A percentile compares a stretch with the other conserved stretches of the same genome.
Evolutionary conservation across 2,797 vertebrate species (phyloP).

Genomic region (Manis crassicaudata): DNA sequence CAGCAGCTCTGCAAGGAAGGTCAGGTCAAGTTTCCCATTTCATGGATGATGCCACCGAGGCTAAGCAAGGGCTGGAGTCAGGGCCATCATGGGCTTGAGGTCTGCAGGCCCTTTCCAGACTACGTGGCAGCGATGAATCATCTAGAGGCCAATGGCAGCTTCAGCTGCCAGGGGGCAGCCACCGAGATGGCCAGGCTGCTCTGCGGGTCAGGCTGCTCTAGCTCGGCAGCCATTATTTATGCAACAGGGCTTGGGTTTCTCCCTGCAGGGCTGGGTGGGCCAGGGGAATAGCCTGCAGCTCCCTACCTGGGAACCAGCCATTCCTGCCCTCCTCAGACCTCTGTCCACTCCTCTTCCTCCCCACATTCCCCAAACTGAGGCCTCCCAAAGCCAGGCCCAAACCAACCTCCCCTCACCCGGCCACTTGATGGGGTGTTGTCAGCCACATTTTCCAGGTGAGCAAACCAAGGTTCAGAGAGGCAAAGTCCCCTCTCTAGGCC

Average conservation of each 20-base stretch:
- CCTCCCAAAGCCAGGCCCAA: neutral
- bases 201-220: neutral
- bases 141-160: neutral
- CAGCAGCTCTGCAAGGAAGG: neutral
- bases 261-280: neutral
- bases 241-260: conserved; percentile 83
- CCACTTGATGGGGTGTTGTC: neutral
- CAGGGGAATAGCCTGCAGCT: neutral
- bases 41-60: neutral
- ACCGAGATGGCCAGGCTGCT: neutral
- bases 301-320: neutral
- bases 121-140: neutral
- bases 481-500: neutral
- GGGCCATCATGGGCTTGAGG: neutral
- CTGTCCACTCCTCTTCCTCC: neutral
- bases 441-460: neutral
- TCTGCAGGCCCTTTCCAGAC: neutral
- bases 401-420: neutral
- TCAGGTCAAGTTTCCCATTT: neutral
- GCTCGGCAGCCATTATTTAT: conserved; percentile 84
- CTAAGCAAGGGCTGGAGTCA: neutral
- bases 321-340: neutral
- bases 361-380: neutral
- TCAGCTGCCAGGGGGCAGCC: neutral
- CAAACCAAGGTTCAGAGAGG: neutral